phyloP scores from a whole-genome alignment of 2,797 vertebrate species.

The Melanotaenia parkinsoni region DNA sequence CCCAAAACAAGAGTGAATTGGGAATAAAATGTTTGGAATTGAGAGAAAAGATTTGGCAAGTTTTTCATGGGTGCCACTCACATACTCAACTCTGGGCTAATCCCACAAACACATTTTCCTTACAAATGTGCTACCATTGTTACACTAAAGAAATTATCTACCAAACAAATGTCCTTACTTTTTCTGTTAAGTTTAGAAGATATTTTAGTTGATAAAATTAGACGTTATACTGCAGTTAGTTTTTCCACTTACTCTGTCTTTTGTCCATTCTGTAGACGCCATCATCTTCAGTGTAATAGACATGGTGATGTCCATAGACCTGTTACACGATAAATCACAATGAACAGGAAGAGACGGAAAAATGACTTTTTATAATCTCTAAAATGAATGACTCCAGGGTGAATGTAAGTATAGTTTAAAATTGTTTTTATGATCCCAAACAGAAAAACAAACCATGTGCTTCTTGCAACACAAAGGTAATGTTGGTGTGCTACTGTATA shows the following conservation, averaged over 20 bases:
- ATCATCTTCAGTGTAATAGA: conserved; percentile 88
- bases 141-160: too few relatives aligned
- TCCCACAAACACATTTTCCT: too few relatives aligned
- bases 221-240: background rate
- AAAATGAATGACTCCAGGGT: background rate
- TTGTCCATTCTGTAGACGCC: conserved; percentile 87
- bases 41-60: too few relatives aligned
- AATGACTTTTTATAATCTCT: background rate
- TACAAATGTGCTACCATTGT: too few relatives aligned
- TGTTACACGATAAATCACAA: conserved; percentile 59
- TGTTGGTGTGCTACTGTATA: background rate
- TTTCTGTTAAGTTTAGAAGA: background rate
- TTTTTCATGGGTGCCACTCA: too few relatives aligned
- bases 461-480: background rate
- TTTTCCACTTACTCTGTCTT: conserved; percentile 80
- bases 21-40: too few relatives aligned
- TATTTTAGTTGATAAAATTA: background rate
- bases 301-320: conserved; percentile 84
- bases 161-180: too few relatives aligned
- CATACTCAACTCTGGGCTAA: too few relatives aligned
- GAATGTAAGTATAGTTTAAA: too few relatives aligned
- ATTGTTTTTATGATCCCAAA: background rate
- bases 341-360: background rate
- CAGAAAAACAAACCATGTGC: background rate
- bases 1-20: too few relatives aligned